phyloP scores from a whole-genome alignment of 2,797 vertebrate species.

The Hippoglossus hippoglossus region DNA sequence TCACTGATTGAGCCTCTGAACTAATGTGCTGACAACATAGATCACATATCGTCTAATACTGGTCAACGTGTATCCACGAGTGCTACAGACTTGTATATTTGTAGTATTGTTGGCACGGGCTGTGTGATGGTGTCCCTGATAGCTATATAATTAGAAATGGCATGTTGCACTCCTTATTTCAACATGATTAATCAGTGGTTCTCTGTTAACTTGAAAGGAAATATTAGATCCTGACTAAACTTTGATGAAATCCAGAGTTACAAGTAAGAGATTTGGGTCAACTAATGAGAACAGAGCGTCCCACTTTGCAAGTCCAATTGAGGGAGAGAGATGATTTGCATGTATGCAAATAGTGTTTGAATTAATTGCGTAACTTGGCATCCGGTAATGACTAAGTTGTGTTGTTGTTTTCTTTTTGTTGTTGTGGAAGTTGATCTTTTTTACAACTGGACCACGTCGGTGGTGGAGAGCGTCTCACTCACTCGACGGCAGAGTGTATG shows the following conservation, averaged over 20 bases:
- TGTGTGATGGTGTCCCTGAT: slow-evolving; percentile 62
- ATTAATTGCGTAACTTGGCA: slow-evolving; percentile 81
- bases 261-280: slow-evolving; percentile 86
- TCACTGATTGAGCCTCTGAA: not conserved
- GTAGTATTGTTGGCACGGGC: slow-evolving; percentile 50
- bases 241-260: slow-evolving; percentile 87
- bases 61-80: slow-evolving; percentile 7
- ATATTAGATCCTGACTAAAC: slow-evolving; percentile 86
- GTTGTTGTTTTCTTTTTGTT: slow-evolving; percentile 31
- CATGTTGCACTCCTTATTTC: slow-evolving; percentile 82
- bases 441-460: slow-evolving; percentile 31
- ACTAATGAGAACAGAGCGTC: slow-evolving; percentile 86
- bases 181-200: slow-evolving; percentile 83
- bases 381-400: slow-evolving; percentile 66
- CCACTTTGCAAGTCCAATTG: slow-evolving; percentile 83
- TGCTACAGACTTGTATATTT: slow-evolving; percentile 48
- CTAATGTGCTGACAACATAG: not conserved
- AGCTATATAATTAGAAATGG: slow-evolving; percentile 82
- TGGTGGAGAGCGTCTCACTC: not conserved
- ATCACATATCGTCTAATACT: not conserved
- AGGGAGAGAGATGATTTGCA: slow-evolving; percentile 82
- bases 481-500: not conserved
- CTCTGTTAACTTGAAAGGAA: slow-evolving; percentile 87
- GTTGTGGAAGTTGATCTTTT: slow-evolving; percentile 36
- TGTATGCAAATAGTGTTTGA: slow-evolving; percentile 82